phyloP scores from a whole-genome alignment of 2,888 invertebrate species.

The Mesorhabditis spiculigera region DNA sequence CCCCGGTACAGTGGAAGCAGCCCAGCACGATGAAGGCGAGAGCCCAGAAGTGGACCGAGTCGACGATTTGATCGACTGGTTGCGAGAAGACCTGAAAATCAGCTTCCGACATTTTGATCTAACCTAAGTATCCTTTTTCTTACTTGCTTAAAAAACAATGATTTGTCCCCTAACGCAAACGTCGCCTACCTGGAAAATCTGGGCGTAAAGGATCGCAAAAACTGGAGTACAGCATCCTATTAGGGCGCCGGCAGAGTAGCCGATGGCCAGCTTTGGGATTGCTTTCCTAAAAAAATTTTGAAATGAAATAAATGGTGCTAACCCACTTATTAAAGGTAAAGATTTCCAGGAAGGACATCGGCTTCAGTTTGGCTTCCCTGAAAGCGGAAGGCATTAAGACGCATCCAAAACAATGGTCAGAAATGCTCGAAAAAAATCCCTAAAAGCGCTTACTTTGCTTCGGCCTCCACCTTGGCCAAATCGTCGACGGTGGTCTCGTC shows the following conservation, averaged over 20 bases:
- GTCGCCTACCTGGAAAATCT: conserved; percentile 52
- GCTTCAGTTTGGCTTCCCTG: conserved; percentile 12
- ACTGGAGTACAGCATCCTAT: conserved; percentile 62
- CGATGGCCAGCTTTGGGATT: conserved; percentile 20
- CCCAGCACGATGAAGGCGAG: conserved; percentile 64
- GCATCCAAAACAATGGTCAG: too few relatives aligned
- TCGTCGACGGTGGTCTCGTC: not conserved
- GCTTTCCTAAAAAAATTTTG: not conserved
- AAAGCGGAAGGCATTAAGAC: not conserved
- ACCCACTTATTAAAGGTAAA: conserved; percentile 39
- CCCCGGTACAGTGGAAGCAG: conserved; percentile 57
- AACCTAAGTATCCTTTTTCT: too few relatives aligned
- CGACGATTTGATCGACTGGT: conserved; percentile 57
- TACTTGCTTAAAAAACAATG: too few relatives aligned
- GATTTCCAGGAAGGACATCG: conserved; percentile 37
- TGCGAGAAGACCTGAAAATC: conserved; percentile 63
- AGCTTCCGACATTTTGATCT: too few relatives aligned
- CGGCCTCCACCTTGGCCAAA: not conserved
- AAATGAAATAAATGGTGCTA: conserved; percentile 7
- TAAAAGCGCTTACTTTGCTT: not conserved
- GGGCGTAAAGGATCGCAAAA: conserved; percentile 62
- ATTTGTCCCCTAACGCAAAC: not conserved
- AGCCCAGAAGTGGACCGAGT: conserved; percentile 63
- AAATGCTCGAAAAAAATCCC: too few relatives aligned
- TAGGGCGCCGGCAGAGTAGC: conserved; percentile 54